Base-by-base conservation (phyloP, 2,888 invertebrate genomes). In the Diarsia brunnea region DNA sequence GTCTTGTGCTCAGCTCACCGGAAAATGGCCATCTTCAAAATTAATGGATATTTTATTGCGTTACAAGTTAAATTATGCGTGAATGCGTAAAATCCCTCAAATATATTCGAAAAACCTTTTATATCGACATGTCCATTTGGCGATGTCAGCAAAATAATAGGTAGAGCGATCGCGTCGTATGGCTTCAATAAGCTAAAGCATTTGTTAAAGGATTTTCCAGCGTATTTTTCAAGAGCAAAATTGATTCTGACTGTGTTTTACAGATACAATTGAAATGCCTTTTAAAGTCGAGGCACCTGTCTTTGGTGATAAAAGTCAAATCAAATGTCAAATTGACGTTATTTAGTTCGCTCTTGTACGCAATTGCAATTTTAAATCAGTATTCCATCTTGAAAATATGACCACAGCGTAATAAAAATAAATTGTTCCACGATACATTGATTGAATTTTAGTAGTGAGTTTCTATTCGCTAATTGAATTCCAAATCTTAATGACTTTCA, bases 31-130 rank as follows among this genome's bases (percentile, higher is more conserved):
- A 94, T 95, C 94, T 93, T 92, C 91, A 92, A 93, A 94, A 95
- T 96, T 95, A 96, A 96, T 96, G 96, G 96, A 95, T 94, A 94
- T 95, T 95, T 94, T 93, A 95, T 95, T 95, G 93, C 94, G 94
- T 94, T 92, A 92, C 91, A 90, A 91, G 95, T 94, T 95, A 95
- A 96, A 96, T 96, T 95, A 94, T 91, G 94, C 95, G 95, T 95
- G 91, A 94, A 95, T 91, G 87, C 88, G 92, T 93, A 91, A 91
- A 94, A 92, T 92, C 90, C 87, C 87, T 89, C 89, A 89, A 91
- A 91, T 90, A 90, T 91, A 90, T 91, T 89, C 86, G 77, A 69
- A 89, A 89, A 88, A 90, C 84, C 88, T 88, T 90, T 89, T 88
- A 87, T 83, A 86, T 85, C 79, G 86, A 89, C 86, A 79, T 90